These are phyloP conservation scores for Metalampra italica DNA, from an alignment of 2,888 invertebrate genomes.

Conservation along the genomic window DNA sequence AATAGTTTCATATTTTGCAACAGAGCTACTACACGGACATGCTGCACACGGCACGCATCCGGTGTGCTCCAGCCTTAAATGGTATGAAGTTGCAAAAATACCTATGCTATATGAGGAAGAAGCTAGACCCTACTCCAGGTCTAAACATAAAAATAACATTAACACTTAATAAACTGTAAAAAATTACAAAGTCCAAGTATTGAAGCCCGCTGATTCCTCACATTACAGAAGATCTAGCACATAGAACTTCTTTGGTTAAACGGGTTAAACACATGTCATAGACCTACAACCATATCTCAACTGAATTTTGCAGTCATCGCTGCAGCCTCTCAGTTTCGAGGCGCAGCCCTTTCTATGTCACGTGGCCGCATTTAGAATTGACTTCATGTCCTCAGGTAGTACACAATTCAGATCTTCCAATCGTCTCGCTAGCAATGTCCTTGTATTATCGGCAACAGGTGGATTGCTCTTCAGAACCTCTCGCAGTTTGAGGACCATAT, in stretches of 20 bases:
- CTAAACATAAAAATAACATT: too few relatives aligned
- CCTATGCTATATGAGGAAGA: too few relatives aligned
- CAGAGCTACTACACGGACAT: too few relatives aligned
- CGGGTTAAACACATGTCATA: slow-evolving; percentile 40
- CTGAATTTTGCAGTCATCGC: slow-evolving; percentile 60
- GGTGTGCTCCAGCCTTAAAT: too few relatives aligned
- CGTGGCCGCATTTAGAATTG: slow-evolving; percentile 82
- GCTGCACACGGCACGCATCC: too few relatives aligned
- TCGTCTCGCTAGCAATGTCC: slow-evolving; percentile 82
- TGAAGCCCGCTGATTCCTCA: too few relatives aligned
- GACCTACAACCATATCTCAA: slow-evolving; percentile 34
- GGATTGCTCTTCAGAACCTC: slow-evolving; percentile 90
- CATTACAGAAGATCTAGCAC: too few relatives aligned
- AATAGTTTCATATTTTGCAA: too few relatives aligned
- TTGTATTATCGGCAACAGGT: slow-evolving; percentile 74
- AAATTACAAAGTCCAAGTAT: too few relatives aligned
- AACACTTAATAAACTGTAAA: too few relatives aligned
- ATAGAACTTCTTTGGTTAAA: not conserved
- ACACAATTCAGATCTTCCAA: slow-evolving; percentile 89
- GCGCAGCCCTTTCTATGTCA: slow-evolving; percentile 74
- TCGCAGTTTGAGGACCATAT: slow-evolving; percentile 95
- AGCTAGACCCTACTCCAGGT: too few relatives aligned
- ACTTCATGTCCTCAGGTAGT: slow-evolving; percentile 92
- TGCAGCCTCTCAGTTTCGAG: slow-evolving; percentile 63
- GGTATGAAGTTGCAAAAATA: too few relatives aligned